Conservation (phyloP, 2,888 invertebrate species). For the Drosophila suboccidentalis region DNA sequence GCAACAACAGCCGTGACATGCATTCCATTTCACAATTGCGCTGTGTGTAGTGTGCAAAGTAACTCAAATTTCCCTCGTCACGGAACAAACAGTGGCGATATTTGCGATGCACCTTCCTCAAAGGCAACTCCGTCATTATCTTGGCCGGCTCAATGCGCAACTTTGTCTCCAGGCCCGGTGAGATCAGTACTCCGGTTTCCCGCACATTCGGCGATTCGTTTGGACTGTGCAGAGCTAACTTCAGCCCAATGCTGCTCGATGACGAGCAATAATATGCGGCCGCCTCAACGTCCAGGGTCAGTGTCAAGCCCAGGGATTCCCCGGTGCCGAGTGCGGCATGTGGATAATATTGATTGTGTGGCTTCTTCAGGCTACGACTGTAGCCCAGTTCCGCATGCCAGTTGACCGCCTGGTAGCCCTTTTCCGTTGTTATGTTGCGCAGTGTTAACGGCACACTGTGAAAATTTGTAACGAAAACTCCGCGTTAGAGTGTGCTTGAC, state of each 20-base stretch:
- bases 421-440: conserved; percentile 35
- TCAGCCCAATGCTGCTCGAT: conserved; percentile 87
- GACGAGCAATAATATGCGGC: conserved; percentile 93
- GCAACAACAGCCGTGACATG: conserved; percentile 89
- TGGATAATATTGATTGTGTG: conserved; percentile 87
- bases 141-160: conserved; percentile 79
- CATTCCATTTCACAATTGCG: conserved; percentile 93
- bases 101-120: conserved; percentile 66
- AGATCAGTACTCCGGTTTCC: conserved; percentile 78
- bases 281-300: conserved; percentile 90
- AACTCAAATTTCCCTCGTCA: conserved; percentile 89
- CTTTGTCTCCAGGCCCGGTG: conserved; percentile 80
- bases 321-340: conserved; percentile 87
- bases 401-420: conserved; percentile 85
- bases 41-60: conserved; percentile 90
- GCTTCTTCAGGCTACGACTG: conserved; percentile 16
- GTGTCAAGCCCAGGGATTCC: conserved; percentile 89
- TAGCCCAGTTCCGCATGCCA: conserved; percentile 92
- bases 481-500: too few species aligned
- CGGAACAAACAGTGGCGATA: conserved; percentile 90
- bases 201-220: conserved; percentile 82
- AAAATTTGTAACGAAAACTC: too few species aligned
- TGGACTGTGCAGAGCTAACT: conserved; percentile 81
- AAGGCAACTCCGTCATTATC: conserved; percentile 66
- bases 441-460: conserved; percentile 58